These are phyloP conservation scores for Cerastis rubricosa DNA, from an alignment of 2,888 invertebrate genomes.

Conservation along the genomic window DNA sequence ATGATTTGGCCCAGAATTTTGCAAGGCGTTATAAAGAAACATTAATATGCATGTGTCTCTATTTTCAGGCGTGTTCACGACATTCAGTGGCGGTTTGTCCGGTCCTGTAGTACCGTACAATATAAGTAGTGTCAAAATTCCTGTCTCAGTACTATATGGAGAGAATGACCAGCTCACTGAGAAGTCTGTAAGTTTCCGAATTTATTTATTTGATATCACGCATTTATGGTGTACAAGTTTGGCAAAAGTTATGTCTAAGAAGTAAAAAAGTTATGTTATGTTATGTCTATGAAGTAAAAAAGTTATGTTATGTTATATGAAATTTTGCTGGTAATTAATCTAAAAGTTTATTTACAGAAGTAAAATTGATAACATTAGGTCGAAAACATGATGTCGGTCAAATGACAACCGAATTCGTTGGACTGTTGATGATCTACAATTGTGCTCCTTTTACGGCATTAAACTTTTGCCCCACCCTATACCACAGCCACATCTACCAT, in stretches of 20 bases:
- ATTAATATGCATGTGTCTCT: neutral
- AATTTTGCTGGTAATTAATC: neutral
- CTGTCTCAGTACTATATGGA: conserved; percentile 91
- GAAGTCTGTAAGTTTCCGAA: conserved; percentile 83
- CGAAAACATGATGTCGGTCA: no score
- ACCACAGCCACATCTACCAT: no score
- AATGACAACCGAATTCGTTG: no score
- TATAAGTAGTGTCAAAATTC: conserved; percentile 90
- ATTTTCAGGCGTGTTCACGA: conserved; percentile 89
- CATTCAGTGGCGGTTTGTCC: conserved; percentile 89
- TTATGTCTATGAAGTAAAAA: no score
- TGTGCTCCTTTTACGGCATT: no score
- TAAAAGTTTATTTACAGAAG: neutral
- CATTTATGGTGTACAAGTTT: neutral
- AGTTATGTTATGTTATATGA: no score
- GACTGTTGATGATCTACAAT: no score
- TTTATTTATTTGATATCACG: conserved; percentile 3
- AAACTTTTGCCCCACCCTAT: no score
- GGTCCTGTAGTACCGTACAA: conserved; percentile 91
- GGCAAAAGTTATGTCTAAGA: neutral
- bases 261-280: no score
- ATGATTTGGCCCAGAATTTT: no score
- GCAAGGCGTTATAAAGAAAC: neutral
- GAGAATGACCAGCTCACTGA: conserved; percentile 92
- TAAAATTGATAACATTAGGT: no score